Percentiles rank a stretch among this genome's conserved stretches.
phyloP scores from a whole-genome alignment of 2,113 vertebrate genomes.

The Hippocampus comes region DNA sequence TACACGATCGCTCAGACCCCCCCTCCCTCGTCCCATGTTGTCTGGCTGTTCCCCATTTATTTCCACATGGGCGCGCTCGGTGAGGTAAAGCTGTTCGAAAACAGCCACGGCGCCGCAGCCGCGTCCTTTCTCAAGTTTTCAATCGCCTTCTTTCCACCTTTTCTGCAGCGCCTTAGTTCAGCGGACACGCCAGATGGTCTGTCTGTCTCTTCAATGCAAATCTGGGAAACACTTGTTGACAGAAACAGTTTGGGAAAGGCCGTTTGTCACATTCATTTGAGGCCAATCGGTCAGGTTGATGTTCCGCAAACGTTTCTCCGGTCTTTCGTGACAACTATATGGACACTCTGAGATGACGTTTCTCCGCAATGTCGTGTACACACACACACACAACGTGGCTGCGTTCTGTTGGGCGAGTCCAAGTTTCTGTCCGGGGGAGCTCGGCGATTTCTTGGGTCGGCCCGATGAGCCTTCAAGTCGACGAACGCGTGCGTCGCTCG shows the following conservation, averaged over 20 bases:
- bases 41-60: conserved; percentile 18
- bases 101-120: conserved; percentile 9
- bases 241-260: background rate
- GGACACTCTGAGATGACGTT: no score
- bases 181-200: background rate
- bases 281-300: no score
- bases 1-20: conserved; percentile 22
- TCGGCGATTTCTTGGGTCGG: no score
- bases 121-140: conserved; percentile 15
- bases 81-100: conserved; percentile 28
- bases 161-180: background rate
- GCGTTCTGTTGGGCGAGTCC: no score
- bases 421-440: no score
- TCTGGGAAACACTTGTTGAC: background rate
- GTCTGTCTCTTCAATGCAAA: background rate
- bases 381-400: no score
- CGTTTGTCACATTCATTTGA: no score
- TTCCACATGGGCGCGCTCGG: conserved; percentile 17
- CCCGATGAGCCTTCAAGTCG: no score
- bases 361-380: no score
- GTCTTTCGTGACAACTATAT: no score
- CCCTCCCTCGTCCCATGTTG: conserved; percentile 15
- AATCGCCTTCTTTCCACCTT: background rate
- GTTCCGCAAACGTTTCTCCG: no score
- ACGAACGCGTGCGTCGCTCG: no score